Conservation (phyloP, 1,140 invertebrate species). For the Laupala kohalensis region DNA sequence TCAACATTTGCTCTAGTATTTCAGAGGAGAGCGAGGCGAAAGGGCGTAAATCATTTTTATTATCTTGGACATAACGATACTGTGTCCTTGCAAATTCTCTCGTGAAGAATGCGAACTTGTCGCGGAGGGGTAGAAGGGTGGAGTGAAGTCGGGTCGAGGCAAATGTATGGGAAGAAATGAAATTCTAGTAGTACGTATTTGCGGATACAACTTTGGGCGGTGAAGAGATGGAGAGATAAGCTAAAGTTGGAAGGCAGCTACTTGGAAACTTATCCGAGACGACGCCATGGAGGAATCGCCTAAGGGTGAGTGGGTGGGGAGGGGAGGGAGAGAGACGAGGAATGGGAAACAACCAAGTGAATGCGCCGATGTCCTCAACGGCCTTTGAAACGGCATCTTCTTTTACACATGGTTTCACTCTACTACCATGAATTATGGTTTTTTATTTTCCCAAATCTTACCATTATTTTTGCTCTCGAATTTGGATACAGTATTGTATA, state of each 20-base stretch:
- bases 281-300: not conserved
- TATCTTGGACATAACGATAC: not conserved
- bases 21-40: not conserved
- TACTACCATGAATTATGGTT: too few species aligned
- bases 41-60: not conserved
- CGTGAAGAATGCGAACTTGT: not conserved
- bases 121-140: not conserved
- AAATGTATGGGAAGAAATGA: not conserved
- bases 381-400: too few species aligned
- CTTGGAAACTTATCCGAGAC: not conserved
- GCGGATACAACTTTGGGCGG: not conserved
- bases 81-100: not conserved
- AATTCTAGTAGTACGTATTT: not conserved
- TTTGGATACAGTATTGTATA: too few species aligned
- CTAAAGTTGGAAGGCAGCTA: not conserved
- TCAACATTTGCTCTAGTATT: not conserved
- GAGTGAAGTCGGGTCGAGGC: not conserved
- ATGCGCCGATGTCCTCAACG: too few species aligned
- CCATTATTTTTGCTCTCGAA: too few species aligned
- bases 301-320: too few species aligned
- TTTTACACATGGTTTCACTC: too few species aligned
- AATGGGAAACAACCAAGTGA: too few species aligned
- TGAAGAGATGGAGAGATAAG: not conserved
- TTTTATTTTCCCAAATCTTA: too few species aligned
- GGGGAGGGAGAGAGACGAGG: too few species aligned